Evolutionary conservation across 1,140 invertebrate species (phyloP).

Genomic region (Zaprionus capensis): DNA sequence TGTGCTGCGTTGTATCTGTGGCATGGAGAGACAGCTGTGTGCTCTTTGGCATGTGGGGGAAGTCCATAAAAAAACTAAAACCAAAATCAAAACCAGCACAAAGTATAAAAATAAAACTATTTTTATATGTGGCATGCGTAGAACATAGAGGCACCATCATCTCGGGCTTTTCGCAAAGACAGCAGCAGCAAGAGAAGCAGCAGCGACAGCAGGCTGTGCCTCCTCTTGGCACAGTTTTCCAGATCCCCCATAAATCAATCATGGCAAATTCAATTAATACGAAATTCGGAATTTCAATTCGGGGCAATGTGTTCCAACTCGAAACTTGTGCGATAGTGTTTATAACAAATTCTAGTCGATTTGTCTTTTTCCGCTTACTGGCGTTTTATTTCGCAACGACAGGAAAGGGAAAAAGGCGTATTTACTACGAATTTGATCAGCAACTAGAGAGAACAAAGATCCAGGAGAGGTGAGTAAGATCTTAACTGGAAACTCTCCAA

Average conservation of each 20-base stretch:
- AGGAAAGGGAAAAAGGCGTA: slow-evolving; percentile 84
- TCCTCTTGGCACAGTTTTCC: slow-evolving; percentile 78
- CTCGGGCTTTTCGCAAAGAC: slow-evolving; percentile 32
- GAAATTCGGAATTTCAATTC: slow-evolving; percentile 28
- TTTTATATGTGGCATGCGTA: slow-evolving; percentile 66
- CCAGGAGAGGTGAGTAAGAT: slow-evolving; percentile 41
- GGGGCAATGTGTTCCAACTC: slow-evolving; percentile 55
- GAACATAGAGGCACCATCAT: slow-evolving; percentile 35
- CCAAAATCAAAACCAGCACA: slow-evolving; percentile 76
- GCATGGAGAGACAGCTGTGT: slow-evolving; percentile 77
- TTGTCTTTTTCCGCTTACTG: slow-evolving; percentile 85
- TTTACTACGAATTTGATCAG: slow-evolving; percentile 79
- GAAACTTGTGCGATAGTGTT: background rate
- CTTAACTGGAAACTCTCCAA: background rate
- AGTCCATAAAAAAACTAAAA: slow-evolving; percentile 74
- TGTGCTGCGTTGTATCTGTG: slow-evolving; percentile 26
- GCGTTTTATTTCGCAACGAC: slow-evolving; percentile 79
- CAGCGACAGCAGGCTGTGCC: background rate
- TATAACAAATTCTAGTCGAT: slow-evolving; percentile 75
- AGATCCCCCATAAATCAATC: slow-evolving; percentile 75
- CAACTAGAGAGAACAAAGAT: slow-evolving; percentile 4
- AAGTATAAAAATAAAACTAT: slow-evolving; percentile 82
- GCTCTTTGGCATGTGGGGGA: slow-evolving; percentile 75
- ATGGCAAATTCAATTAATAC: slow-evolving; percentile 77
- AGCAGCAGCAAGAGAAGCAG: slow-evolving; percentile 5